Evolutionary conservation across 1,140 invertebrate species (phyloP), one percentile per base, ranked within the genome.

Genomic region (Aphaenogaster ashmeadi): DNA sequence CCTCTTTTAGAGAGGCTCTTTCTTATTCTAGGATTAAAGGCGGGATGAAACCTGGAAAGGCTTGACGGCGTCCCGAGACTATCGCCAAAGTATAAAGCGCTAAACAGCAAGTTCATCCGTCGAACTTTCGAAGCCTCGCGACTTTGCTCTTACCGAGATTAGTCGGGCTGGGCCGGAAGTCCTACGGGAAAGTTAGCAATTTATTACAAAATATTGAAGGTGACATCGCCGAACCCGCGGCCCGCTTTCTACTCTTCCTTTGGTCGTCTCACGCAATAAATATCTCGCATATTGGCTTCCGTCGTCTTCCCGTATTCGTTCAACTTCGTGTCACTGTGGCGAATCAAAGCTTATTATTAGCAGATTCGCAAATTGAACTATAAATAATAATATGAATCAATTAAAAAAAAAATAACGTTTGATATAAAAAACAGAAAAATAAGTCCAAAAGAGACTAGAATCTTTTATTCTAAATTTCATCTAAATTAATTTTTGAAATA

Each of bases 161-260:
- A 87, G 87, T 87, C 36, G 58, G 52, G 64, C 56, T 15, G 33
- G 38, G 52, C 52, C 47, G 58, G 18, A 44, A 5, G n/a, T 71
- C 80, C 41, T 74, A 67, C 47, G 74, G 21, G 50, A 72, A 91
- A 92, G 85, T 92, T 91, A 13, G 89, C 88, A 90, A 92, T 91
- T 92, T 89, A 91, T 92, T 90, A 89, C 86, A 89, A 91, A 91
- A 91, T 91, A 92, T 91, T 88, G 80, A 88, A 69, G 60, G 21
- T 79, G 83, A 86, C 83, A 56, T 21, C 80, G 80, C 38, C 36
- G 18, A 86, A 79, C 60, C 79, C 38, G 36, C 54, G 69, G 8
- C 15, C 5, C 58, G 44, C 27, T 85, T 41, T 54, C 60, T 56
- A 33, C 56, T 41, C 47, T 60, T 52, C 44, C 80, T 71, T 87